These are phyloP conservation scores for Diachasmimorpha longicaudata DNA, from an alignment of 1,140 invertebrate species.

Conservation along the genomic window DNA sequence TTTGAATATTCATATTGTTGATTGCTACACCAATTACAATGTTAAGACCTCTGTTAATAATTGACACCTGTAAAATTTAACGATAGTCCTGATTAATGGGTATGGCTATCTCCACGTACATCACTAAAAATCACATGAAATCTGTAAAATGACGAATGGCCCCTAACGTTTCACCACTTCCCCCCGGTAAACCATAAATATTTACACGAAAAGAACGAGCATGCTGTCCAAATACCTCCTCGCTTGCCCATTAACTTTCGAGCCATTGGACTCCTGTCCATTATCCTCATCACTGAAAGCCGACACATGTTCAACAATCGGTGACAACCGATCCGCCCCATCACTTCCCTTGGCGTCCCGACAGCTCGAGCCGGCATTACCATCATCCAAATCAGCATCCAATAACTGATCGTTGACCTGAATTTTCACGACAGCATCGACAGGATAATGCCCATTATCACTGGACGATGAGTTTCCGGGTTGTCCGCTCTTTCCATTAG, in stretches of 20 bases:
- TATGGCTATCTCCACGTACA: too few relatives aligned
- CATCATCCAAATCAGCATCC: conserved; percentile 51
- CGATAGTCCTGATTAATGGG: too few relatives aligned
- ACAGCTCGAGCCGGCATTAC: neutral
- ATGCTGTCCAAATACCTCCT: conserved; percentile 56
- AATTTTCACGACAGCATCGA: conserved; percentile 51
- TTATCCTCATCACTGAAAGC: conserved; percentile 43
- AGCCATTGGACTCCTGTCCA: conserved; percentile 46
- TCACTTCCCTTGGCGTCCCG: conserved; percentile 2
- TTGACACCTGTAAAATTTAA: too few relatives aligned
- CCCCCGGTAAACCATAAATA: conserved; percentile 29
- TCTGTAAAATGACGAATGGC: too few relatives aligned
- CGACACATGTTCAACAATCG: conserved; percentile 52
- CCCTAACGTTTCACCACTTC: too few relatives aligned
- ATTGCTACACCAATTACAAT: too few relatives aligned
- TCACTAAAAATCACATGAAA: too few relatives aligned
- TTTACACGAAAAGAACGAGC: conserved; percentile 58
- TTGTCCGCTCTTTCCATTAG: conserved; percentile 23
- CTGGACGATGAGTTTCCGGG: conserved; percentile 33
- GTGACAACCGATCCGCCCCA: conserved; percentile 48
- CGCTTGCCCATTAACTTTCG: conserved; percentile 37
- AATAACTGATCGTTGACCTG: conserved; percentile 49
- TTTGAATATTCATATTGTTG: too few relatives aligned
- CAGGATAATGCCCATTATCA: conserved; percentile 35
- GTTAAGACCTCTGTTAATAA: too few relatives aligned